A percentile compares a stretch with the other conserved stretches of the same genome.
phyloP scores from a whole-genome alignment of 2,888 invertebrate genomes.

The Empis stercorea region DNA sequence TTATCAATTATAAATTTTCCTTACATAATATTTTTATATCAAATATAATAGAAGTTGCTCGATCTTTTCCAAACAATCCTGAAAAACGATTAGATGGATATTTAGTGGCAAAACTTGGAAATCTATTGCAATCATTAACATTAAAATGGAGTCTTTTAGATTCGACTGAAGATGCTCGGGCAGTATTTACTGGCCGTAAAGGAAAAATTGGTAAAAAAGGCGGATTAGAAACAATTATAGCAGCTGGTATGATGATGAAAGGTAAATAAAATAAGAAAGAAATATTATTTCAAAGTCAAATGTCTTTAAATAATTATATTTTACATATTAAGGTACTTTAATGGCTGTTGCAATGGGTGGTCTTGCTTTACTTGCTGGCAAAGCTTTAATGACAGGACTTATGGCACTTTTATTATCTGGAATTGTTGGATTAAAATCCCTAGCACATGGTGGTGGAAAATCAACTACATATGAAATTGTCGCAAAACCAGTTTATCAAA shows the following conservation, averaged over 20 bases:
- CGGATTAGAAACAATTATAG: constrained; percentile 39
- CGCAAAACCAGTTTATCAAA: constrained; percentile 65
- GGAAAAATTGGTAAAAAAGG: constrained; percentile 44
- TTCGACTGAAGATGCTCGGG: constrained; percentile 45
- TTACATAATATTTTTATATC: too few species aligned
- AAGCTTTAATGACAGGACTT: constrained; percentile 69
- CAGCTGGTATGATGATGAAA: constrained; percentile 50
- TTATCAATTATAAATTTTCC: not conserved
- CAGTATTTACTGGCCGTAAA: constrained; percentile 43
- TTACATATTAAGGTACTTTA: constrained; percentile 44
- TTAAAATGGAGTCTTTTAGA: constrained; percentile 59
- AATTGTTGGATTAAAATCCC: constrained; percentile 60
- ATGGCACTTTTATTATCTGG: constrained; percentile 68
- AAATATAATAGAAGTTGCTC: constrained; percentile 45
- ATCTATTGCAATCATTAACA: constrained; percentile 59
- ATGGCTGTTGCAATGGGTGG: constrained; percentile 63
- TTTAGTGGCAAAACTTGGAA: constrained; percentile 55
- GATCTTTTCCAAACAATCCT: constrained; percentile 61
- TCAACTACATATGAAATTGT: constrained; percentile 75
- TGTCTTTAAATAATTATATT: not conserved
- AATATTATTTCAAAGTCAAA: not conserved
- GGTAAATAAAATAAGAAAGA: constrained; percentile 28
- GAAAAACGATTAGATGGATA: constrained; percentile 65
- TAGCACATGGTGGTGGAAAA: constrained; percentile 53
- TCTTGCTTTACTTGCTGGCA: constrained; percentile 65